Evolutionary conservation across 2,797 vertebrate species (phyloP), one percentile per base, ranked within the genome.

Genomic region (Halcyon badia): DNA sequence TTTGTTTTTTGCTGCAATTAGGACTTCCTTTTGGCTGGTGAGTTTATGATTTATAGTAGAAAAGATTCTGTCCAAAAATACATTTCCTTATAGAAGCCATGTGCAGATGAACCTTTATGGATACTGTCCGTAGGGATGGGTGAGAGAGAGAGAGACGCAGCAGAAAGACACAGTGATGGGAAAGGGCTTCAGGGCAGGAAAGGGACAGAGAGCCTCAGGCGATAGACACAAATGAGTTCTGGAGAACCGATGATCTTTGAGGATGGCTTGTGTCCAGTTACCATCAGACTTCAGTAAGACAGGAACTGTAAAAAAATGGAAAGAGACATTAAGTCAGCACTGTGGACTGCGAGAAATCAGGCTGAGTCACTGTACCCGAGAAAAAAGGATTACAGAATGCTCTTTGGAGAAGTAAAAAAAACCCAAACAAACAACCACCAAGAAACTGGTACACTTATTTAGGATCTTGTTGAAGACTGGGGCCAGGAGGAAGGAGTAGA

Each of bases 321-420:
- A 79, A 70, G 92, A 96, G 96, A 95, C 96, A 81, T 97, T 7
- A 97, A 92, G 93, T 96, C 94, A 96, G 88, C 93, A 44, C 56
- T 93, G 81, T 82, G 94, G 96, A 95, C 72, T 97, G 88, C 2
- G 0, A 95, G 80, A 92, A 76, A 28, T 80, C 69, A 75, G 90
- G 46, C 90, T 96, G 94, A 95, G 94, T 97, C 94, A 97, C 73
- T 87, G 77, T 76, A 81, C 90, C 88, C 77, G 84, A 86, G 69
- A 69, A 94, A 73, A 88, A 83, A 90, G 31, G 42, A 89, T 95
- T 90, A 94, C 94, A 82, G 44, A 92, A 88, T 93, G 52, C n/a
- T 6, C 1, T 79, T 86, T 89, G 80, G 87, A 84, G 75, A 77
- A 44, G 57, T 91, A 6, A 5, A 52, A 28, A 30, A 30, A 30